These are phyloP conservation scores for Glaucopsyche alexis DNA, from an alignment of 2,888 invertebrate species.

Conservation along the genomic window DNA sequence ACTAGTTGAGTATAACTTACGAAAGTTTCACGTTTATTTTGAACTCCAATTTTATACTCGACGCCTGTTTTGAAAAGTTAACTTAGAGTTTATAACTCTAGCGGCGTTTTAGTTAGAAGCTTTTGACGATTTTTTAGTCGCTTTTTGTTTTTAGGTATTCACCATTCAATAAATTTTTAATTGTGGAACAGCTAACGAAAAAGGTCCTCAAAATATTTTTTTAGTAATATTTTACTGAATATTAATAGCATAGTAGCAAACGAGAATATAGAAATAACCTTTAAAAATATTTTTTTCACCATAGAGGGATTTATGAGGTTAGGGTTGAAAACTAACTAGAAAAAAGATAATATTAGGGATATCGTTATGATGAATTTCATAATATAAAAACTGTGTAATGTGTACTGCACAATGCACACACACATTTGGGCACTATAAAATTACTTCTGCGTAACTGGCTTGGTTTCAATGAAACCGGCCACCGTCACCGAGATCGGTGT, in stretches of 20 bases:
- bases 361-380: not conserved
- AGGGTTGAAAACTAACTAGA: not conserved
- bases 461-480: no score
- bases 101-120: not conserved
- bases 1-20: not conserved
- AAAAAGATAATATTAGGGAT: not conserved
- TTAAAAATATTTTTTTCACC: not conserved
- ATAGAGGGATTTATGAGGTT: not conserved
- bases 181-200: not conserved
- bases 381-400: not conserved
- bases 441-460: no score
- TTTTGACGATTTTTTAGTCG: not conserved
- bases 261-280: not conserved
- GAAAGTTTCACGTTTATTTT: not conserved
- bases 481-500: no score
- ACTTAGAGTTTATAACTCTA: not conserved
- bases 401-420: no score
- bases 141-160: not conserved
- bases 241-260: not conserved
- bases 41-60: not conserved
- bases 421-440: no score
- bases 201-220: not conserved
- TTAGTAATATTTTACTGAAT: no score
- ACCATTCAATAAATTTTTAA: not conserved
- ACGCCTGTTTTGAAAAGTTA: not conserved